Base-by-base conservation (phyloP, 2,113 vertebrate species). In the Hydropotes inermis region DNA sequence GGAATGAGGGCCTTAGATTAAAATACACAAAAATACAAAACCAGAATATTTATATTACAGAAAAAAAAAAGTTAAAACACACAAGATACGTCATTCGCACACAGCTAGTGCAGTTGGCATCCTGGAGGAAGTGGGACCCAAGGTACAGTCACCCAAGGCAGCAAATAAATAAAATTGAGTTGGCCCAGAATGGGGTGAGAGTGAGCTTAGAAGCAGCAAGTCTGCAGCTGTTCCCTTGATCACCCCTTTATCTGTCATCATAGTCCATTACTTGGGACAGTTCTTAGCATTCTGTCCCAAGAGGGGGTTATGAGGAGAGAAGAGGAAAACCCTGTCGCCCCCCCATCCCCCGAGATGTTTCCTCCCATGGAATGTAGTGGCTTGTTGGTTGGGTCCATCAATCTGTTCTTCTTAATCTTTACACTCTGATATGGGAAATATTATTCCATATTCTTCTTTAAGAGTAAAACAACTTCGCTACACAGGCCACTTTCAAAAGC, bases 11-110 rank as follows among this genome's bases (percentile, higher is more conserved):
- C 98, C 98, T 98, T 98, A 98, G 97, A 98, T 98, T 99, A 99
- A 99, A 99, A 99, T 98, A 99, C 98, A 99, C 98, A 99, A 99
- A 99, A 99, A 98, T 98, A 99, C 98, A 99, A 99, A 98, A 97
- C 95, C 97, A 97, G 96, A 98, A 98, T 98, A 98, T 98, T 98
- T 99, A 99, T 99, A 98, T 98, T 98, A 97, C 88, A 39, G 4
- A 97, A 97, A 94, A 98, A 89, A 61, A 60, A 61, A 78, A 98
- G 93, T 90, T 83, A 97, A 99, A 98, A 99, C 97, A 16, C 98
- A 98, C 98, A 98, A 98, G 98, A 99, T 99, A 99, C 98, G 97
- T 99, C 98, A 98, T 98, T 98, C 98, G 98, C 98, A 98, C 99
- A 98, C 98, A 79, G 97, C 91, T 96, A 98, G 97, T 98, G 96